Percentiles rank a stretch among this genome's conserved stretches.
These are phyloP conservation scores for Diploptera punctata DNA, from an alignment of 2,888 invertebrate genomes.

Conservation along the genomic window DNA sequence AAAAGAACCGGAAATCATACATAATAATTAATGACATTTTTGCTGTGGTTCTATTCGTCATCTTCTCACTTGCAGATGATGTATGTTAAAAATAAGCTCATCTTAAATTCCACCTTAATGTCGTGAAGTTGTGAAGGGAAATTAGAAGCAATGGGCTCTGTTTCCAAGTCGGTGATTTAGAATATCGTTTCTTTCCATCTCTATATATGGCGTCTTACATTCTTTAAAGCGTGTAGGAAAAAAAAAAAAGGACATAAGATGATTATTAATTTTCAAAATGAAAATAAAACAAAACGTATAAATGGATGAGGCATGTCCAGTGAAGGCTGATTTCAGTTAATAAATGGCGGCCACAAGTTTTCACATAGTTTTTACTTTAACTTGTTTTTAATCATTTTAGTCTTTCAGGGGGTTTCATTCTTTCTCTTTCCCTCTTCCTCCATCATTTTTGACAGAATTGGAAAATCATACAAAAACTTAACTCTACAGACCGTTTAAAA, in stretches of 20 bases:
- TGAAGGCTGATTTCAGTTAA: constrained; percentile 21
- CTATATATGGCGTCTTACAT: constrained; percentile 8
- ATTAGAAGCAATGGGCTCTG: neutral
- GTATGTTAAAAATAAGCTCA: neutral
- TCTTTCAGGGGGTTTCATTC: neutral
- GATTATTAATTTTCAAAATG: constrained; percentile 16
- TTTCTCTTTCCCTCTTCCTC: constrained; percentile 8
- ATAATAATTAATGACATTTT: neutral
- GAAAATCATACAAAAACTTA: constrained; percentile 2
- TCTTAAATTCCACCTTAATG: constrained; percentile 3
- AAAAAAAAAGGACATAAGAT: neutral
- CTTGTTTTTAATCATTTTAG: constrained; percentile 27
- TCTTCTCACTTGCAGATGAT: neutral
- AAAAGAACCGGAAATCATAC: neutral
- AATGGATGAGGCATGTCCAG: constrained; percentile 4
- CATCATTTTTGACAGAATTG: constrained; percentile 32
- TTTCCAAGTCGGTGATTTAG: constrained; percentile 11
- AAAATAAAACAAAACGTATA: constrained; percentile 9
- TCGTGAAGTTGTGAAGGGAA: neutral
- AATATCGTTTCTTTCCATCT: neutral
- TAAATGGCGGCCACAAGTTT: constrained; percentile 17
- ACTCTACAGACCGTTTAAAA: neutral
- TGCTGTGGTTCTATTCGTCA: neutral
- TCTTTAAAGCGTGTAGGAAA: neutral
- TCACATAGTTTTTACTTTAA: constrained; percentile 26